Percentiles rank a stretch among this genome's conserved stretches.
Evolutionary conservation across 2,113 vertebrate genomes (phyloP).

Genomic region (Python bivittatus): DNA sequence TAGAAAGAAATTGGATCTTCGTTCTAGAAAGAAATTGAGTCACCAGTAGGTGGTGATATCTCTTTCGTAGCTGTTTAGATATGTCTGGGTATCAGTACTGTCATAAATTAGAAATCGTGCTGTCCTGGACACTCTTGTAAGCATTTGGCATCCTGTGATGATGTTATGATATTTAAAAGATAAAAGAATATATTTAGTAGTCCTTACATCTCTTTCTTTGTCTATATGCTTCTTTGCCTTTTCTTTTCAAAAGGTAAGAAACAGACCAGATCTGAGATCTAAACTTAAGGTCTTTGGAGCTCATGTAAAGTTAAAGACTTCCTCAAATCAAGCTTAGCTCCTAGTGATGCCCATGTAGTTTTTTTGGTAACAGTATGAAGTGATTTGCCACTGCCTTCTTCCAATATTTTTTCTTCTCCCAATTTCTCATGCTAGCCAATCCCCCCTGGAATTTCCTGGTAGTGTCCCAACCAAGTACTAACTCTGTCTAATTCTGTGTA

Average conservation of each 20-base stretch:
- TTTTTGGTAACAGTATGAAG: no score
- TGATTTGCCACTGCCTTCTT: no score
- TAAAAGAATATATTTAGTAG: slow-evolving; percentile 44
- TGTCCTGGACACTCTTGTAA: slow-evolving; percentile 57
- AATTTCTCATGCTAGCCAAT: no score
- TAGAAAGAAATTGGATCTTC: slow-evolving; percentile 63
- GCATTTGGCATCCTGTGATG: slow-evolving; percentile 52
- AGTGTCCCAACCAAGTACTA: no score
- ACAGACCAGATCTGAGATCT: neutral
- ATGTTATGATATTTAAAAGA: slow-evolving; percentile 44
- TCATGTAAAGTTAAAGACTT: no score
- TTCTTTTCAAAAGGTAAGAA: neutral
- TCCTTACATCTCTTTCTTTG: slow-evolving; percentile 35
- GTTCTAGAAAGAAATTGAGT: neutral
- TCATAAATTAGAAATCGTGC: slow-evolving; percentile 60
- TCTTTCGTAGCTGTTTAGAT: slow-evolving; percentile 70
- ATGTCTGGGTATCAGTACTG: slow-evolving; percentile 61
- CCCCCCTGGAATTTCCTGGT: no score
- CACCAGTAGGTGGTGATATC: slow-evolving; percentile 71
- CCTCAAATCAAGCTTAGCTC: no score
- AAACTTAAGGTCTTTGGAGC: neutral
- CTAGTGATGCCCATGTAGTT: no score
- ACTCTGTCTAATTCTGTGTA: no score
- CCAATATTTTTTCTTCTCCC: no score
- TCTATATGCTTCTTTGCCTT: neutral